Evolutionary conservation across 1,140 invertebrate species (phyloP), one percentile per base, ranked within the genome.

Genomic region (Cydia strobilella): DNA sequence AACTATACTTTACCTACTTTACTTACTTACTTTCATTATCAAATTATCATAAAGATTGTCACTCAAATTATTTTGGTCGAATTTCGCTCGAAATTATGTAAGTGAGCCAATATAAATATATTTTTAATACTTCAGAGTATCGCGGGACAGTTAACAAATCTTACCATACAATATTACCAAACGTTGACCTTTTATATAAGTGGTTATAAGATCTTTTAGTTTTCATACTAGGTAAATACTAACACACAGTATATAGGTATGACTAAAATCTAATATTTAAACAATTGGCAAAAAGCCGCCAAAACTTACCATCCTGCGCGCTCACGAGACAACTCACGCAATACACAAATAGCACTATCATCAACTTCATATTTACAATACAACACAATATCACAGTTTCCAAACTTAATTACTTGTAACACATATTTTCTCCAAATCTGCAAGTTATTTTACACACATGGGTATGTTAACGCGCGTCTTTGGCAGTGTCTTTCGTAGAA

Each of bases 281-380:
- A 59, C 54, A 59, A 59, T 59, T 59, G 18, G 54, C 54, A 59
- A 18, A 59, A 59, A 23, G 7, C 54, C 54, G 54, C 54, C 54
- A 23, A 59, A 59, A 23, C 54, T 59, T 7, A 59, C 54, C 54
- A n/a, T 59, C 54, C 3, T 59, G 54, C 20, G 15, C 54, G 54
- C 54, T 2, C 15, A 59, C 54, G 10, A 20, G 54, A 59, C 15
- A 18, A 54, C 54, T 23, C 18, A 59, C 54, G 20, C 54, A 59
- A 45, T 15, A 45, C 54, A 59, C 18, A 59, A 20, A 59, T 23
- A 59, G 7, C 18, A 59, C 54, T 12, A 59, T 23, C 54, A 59
- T 23, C 54, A 59, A 23, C 20, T 59, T 59, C 54, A 59, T 59
- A 23, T 59, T 59, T 23, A 1, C 12, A 59, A 59, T 23, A 1